phyloP scores from a whole-genome alignment of 2,113 vertebrate species.

The Paracanthobrama guichenoti region DNA sequence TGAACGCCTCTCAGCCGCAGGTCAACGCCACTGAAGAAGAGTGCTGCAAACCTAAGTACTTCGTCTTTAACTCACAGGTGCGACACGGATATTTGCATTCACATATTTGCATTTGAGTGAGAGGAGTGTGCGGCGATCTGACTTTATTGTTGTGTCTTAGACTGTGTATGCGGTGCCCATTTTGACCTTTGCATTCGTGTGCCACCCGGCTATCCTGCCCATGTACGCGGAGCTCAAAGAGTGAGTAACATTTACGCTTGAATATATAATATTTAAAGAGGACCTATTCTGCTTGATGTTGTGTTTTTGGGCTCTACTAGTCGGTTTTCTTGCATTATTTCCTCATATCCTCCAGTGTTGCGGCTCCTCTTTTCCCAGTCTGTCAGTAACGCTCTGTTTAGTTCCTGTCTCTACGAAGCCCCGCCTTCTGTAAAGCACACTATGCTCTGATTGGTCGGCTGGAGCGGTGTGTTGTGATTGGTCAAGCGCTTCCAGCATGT shows the following conservation, averaged over 20 bases:
- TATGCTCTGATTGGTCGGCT: no score
- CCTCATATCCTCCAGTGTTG: no score
- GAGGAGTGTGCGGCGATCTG: neutral
- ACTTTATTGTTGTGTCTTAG: constrained; percentile 67
- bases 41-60: constrained; percentile 86
- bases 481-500: no score
- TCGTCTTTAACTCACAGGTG: constrained; percentile 94
- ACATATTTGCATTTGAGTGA: neutral
- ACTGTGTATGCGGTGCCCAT: constrained; percentile 96
- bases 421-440: no score
- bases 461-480: no score
- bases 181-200: constrained; percentile 95
- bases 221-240: constrained; percentile 97
- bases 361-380: no score
- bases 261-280: neutral
- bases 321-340: no score
- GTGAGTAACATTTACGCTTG: constrained; percentile 70
- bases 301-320: no score
- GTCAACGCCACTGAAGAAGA: constrained; percentile 69
- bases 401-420: no score
- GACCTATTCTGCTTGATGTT: no score
- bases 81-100: neutral
- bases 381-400: no score
- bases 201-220: constrained; percentile 94
- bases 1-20: constrained; percentile 69